Evolutionary conservation across 2,888 invertebrate species (phyloP).

Genomic region (Rhorus exstirpatorius): DNA sequence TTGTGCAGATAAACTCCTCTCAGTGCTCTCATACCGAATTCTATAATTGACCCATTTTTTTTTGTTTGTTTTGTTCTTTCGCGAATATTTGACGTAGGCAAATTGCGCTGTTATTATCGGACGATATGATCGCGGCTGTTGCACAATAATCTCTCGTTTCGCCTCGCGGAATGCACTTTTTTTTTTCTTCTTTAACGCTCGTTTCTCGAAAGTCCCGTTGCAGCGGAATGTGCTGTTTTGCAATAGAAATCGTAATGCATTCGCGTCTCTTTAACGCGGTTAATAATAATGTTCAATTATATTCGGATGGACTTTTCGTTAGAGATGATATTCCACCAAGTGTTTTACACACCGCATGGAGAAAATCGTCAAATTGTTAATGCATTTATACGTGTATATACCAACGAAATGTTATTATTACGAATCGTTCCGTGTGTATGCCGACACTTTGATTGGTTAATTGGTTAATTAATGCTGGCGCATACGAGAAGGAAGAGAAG

Average conservation of each 20-base stretch:
- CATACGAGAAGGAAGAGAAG: slow-evolving; percentile 14
- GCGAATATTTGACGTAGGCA: background rate
- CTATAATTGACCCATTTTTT: slow-evolving; percentile 7
- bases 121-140: slow-evolving; percentile 17
- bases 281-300: slow-evolving; percentile 57
- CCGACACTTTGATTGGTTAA: slow-evolving; percentile 52
- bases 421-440: background rate
- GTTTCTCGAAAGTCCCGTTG: background rate
- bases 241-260: slow-evolving; percentile 21
- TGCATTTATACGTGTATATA: slow-evolving; percentile 4
- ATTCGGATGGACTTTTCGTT: slow-evolving; percentile 10
- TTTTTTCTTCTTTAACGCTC: slow-evolving; percentile 10
- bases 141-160: slow-evolving; percentile 9
- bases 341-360: slow-evolving; percentile 7
- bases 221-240: background rate
- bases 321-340: background rate
- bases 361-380: slow-evolving; percentile 43
- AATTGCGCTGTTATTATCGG: slow-evolving; percentile 25
- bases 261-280: slow-evolving; percentile 40
- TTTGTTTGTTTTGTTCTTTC: background rate
- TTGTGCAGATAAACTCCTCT: too few species aligned
- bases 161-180: slow-evolving; percentile 28
- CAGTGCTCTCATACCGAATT: too few species aligned
- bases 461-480: slow-evolving; percentile 47
- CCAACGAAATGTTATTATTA: background rate